Evolutionary conservation across 2,888 invertebrate genomes (phyloP), one percentile per base, ranked within the genome.

Genomic region (Chymomyza procnemis): DNA sequence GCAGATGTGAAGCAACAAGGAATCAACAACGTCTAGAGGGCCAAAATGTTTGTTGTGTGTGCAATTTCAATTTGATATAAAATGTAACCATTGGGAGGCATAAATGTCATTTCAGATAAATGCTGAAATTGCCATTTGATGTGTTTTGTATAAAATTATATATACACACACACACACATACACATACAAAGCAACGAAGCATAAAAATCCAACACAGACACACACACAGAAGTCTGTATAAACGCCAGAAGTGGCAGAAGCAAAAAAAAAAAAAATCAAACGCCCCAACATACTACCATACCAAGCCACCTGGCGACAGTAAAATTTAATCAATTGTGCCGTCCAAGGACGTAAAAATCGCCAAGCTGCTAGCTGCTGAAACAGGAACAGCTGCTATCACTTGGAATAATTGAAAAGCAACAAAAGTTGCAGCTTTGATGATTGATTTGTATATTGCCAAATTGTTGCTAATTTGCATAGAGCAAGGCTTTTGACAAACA

Each of bases 71-170:
- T 74, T 75, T 73, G 76, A 71, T 78, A 76, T 73, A 69, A 83
- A 80, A 81, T 83, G 81, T 69, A 85, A 64, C 84, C 84, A 80
- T 69, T 78, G 81, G 81, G 81, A 85, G 78, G 83, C 81, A 81
- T 81, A 81, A 81, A 85, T 81, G 81, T 83, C 81, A 81, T 84
- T 85, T 73, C 65, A 85, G 84, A 81, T 85, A 85, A 83, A 78
- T 79, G 75, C 78, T 72, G 83, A 81, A 85, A 81, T 75, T 83
- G 84, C 62, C 69, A 74, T 83, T 81, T 85, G 64, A 83, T 80
- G 86, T 61, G 66, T 63, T 71, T 62, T 59, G 66, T 66, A 60
- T 60, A 64, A 66, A 75, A 79, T 69, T 67, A 67, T 70, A 73
- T 60, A 62, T 34, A 57, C 21, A 30, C 19, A 62, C 9, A 14